Conservation (phyloP, 2,797 vertebrate species). For the Brachyrhaphis roseni region DNA sequence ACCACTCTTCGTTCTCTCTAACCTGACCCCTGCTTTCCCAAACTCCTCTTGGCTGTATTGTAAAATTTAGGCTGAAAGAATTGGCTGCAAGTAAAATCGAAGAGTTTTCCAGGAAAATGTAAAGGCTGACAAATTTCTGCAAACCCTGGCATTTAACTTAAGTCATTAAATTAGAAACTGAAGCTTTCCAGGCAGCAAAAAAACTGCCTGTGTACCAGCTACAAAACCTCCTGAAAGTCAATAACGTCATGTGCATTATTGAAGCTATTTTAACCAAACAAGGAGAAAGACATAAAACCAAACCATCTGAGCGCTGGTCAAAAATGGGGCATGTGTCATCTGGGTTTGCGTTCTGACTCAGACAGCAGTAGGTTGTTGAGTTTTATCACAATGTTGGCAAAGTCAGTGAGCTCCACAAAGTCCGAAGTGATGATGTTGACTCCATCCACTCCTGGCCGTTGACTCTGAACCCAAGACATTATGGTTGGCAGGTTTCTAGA, state of each 20-base stretch:
- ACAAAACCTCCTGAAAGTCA: constrained; percentile 3
- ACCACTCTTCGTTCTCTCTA: constrained; percentile 3
- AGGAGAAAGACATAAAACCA: neutral
- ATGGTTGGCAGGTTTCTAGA: constrained; percentile 94
- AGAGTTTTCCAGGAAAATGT: constrained; percentile 13
- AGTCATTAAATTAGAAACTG: constrained; percentile 5
- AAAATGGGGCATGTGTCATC: constrained; percentile 54
- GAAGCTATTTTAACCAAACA: neutral
- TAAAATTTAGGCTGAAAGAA: neutral
- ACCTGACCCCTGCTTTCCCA: constrained; percentile 20
- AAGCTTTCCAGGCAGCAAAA: constrained; percentile 3
- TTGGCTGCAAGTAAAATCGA: constrained; percentile 6
- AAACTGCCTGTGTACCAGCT: neutral
- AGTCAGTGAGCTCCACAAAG: constrained; percentile 97
- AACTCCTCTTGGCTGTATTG: constrained; percentile 29
- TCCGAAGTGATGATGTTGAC: constrained; percentile 99
- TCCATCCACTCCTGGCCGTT: constrained; percentile 89
- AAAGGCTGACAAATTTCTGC: constrained; percentile 14
- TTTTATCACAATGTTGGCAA: constrained; percentile 92
- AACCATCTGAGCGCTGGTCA: neutral
- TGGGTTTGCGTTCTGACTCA: constrained; percentile 57
- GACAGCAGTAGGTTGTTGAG: constrained; percentile 89
- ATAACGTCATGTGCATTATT: neutral
- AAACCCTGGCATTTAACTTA: neutral
- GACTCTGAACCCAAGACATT: constrained; percentile 92